Base-by-base conservation (phyloP, 2,113 vertebrate species). In the Charadrius vociferus region DNA sequence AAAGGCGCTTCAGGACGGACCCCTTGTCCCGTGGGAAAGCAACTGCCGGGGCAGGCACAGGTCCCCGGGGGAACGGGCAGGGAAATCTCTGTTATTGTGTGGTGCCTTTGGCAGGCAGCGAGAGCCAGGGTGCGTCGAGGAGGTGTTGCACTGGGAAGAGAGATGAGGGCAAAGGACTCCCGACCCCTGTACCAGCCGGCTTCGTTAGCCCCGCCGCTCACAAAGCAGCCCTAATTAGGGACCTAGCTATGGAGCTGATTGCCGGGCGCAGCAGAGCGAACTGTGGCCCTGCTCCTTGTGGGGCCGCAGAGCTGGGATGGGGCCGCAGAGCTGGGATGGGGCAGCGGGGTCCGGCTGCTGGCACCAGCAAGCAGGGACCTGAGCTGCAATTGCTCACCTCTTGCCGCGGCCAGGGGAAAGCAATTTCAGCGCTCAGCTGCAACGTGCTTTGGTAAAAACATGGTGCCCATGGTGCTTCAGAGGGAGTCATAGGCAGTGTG, bases 401-500 rank as follows among this genome's bases (percentile, higher is more conserved):
- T 41, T 1, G 3, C 39, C 2, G 1, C 0, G 0, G 16, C 16
- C 2, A 1, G 30, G 30, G 50, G 12, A 58, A 63, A 24, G 59
- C 23, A 21, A 7, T 14, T 5, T 5, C 58, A 29, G 27, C 1
- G 1, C 29, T 45, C 0, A 1, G 21, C 7, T 32, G 4, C 47
- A 26, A 7, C 2, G 0, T 11, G 24, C n/a, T 55, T 53, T 16
- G 32, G 32, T 43, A 56, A 21, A 34, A 52, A 14, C 9, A 0
- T 16, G 49, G 30, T 56, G 70, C 36, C 36, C n/a, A n/a, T 0
- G 4, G 26, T 70, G 7, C 49, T 45, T 43, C 43, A 52, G 27
- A n/a, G 53, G 0, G 0, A 32, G 15, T 6, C 2, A 1, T 19
- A 20, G 30, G 3, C 0, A 4, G 8, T 5, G 29, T 1, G 2